phyloP scores from a whole-genome alignment of 2,888 invertebrate species.

The Epicampocera succincta region DNA sequence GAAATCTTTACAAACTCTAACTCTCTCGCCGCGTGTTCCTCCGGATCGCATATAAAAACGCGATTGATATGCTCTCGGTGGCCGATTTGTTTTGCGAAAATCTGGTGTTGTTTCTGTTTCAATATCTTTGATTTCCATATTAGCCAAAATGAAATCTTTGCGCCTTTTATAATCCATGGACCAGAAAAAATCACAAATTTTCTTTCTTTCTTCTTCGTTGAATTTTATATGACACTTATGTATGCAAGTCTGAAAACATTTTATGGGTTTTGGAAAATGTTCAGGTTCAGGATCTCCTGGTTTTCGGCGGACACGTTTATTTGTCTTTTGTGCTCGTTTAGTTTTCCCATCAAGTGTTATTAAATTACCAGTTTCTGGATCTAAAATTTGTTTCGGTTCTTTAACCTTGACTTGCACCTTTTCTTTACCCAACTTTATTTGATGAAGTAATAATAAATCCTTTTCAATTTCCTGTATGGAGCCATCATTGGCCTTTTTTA shows the following conservation, averaged over 20 bases:
- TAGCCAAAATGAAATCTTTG: slow-evolving; percentile 70
- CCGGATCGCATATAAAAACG: slow-evolving; percentile 64
- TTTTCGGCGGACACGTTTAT: slow-evolving; percentile 50
- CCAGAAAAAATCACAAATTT: slow-evolving; percentile 71
- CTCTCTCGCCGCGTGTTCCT: slow-evolving; percentile 67
- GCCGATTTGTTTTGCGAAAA: slow-evolving; percentile 70
- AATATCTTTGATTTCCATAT: slow-evolving; percentile 70
- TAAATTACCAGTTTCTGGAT: slow-evolving; percentile 57
- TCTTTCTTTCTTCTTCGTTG: slow-evolving; percentile 69
- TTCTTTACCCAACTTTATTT: slow-evolving; percentile 36
- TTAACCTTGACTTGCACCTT: slow-evolving; percentile 7
- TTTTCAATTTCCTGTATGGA: slow-evolving; percentile 55
- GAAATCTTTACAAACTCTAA: slow-evolving; percentile 70
- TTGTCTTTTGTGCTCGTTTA: slow-evolving; percentile 33
- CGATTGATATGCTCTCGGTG: slow-evolving; percentile 67
- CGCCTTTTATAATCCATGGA: slow-evolving; percentile 70
- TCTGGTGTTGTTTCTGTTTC: slow-evolving; percentile 62
- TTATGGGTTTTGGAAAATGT: slow-evolving; percentile 68
- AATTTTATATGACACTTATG: slow-evolving; percentile 70
- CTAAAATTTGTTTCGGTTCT: slow-evolving; percentile 51
- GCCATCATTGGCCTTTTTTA: slow-evolving; percentile 68
- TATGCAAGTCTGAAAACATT: slow-evolving; percentile 63
- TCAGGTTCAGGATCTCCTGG: slow-evolving; percentile 59
- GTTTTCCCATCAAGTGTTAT: slow-evolving; percentile 36
- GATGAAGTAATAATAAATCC: slow-evolving; percentile 40